Percentiles rank a stretch among this genome's conserved stretches.
Evolutionary conservation across 2,797 vertebrate genomes (phyloP).

Genomic region (Helicolenus hilgendorfi): DNA sequence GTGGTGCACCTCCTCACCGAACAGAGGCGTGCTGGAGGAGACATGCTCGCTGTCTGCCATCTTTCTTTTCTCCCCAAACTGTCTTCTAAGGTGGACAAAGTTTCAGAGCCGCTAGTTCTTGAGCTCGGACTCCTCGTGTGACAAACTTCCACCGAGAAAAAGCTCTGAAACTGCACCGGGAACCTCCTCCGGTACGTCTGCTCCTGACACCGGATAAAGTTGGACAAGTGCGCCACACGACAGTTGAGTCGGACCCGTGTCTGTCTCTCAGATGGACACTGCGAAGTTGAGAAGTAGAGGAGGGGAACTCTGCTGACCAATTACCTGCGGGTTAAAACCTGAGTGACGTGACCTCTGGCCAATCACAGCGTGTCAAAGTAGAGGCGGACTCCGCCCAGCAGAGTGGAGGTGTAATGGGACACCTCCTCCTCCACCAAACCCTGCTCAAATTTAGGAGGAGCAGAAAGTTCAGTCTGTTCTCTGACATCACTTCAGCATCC

Average conservation of each 20-base stretch:
- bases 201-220: constrained; percentile 43
- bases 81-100: constrained; percentile 29
- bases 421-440: constrained; percentile 31
- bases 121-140: not conserved
- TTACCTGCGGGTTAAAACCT: constrained; percentile 20
- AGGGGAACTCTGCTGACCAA: constrained; percentile 62
- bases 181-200: constrained; percentile 21
- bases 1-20: constrained; percentile 72
- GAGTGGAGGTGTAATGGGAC: constrained; percentile 7
- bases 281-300: constrained; percentile 59
- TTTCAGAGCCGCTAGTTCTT: constrained; percentile 14
- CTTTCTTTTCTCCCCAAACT: constrained; percentile 49
- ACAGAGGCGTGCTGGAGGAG: constrained; percentile 82
- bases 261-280: constrained; percentile 34
- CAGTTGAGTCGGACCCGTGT: constrained; percentile 68
- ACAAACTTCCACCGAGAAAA: constrained; percentile 11
- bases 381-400: constrained; percentile 34
- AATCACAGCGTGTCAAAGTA: constrained; percentile 49
- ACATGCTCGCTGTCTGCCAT: constrained; percentile 89
- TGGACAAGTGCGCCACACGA: constrained; percentile 69
- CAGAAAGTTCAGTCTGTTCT: constrained; percentile 4
- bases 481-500: constrained; percentile 31
- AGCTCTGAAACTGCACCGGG: not conserved
- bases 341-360: constrained; percentile 57
- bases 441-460: constrained; percentile 26